Evolutionary conservation across 2,797 vertebrate genomes (phyloP).

Genomic region (Pogoniulus pusillus): DNA sequence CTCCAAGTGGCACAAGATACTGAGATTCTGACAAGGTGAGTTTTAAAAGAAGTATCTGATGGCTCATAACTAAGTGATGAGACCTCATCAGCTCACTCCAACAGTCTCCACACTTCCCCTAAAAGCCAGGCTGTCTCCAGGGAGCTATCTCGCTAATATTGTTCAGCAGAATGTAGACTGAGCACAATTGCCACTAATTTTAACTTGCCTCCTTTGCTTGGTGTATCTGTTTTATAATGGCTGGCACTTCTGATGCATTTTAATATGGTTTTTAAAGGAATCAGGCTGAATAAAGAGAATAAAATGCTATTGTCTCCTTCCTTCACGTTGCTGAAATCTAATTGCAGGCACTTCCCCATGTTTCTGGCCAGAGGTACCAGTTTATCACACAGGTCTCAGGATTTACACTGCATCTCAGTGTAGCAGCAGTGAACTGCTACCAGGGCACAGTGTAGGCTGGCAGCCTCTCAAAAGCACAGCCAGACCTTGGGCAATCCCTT

Average conservation of each 20-base stretch:
- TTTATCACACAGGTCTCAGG: background rate
- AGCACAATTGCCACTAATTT: conserved; percentile 54
- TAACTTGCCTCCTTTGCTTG: conserved; percentile 60
- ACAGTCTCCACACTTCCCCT: background rate
- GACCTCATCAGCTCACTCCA: conserved; percentile 24
- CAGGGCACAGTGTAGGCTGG: background rate
- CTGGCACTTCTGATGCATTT: conserved; percentile 47
- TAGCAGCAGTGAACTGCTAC: background rate
- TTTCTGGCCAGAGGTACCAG: background rate
- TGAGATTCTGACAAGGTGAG: background rate
- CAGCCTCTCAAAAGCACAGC: background rate
- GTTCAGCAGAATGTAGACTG: conserved; percentile 19
- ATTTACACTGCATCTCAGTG: background rate
- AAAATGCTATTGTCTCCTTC: conserved; percentile 4
- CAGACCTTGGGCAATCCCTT: background rate
- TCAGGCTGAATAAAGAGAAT: conserved; percentile 34
- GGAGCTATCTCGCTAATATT: conserved; percentile 45
- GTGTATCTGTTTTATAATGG: conserved; percentile 47
- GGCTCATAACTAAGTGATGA: conserved; percentile 51
- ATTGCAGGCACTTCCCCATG: background rate
- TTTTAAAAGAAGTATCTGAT: conserved; percentile 41
- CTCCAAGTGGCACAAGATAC: background rate
- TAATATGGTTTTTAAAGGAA: conserved; percentile 46
- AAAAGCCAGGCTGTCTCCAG: conserved; percentile 22
- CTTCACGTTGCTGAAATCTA: background rate